These are phyloP conservation scores for Pyrgilauda ruficollis DNA, from an alignment of 2,113 vertebrate species.

Conservation along the genomic window DNA sequence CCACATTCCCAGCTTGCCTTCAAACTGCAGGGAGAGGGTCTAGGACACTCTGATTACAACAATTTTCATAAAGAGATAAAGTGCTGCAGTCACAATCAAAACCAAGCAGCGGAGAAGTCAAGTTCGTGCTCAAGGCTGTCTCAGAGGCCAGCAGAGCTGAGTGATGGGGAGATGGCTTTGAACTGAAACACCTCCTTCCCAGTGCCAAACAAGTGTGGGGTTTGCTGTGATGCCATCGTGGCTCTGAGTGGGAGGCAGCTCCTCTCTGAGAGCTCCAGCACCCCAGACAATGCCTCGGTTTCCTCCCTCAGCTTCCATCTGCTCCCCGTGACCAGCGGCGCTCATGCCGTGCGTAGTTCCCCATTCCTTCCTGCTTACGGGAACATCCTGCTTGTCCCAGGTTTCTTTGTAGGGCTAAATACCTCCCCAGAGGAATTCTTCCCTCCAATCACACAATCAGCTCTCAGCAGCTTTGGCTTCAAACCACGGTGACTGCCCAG, in stretches of 20 bases:
- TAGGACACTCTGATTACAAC: background rate
- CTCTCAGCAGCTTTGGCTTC: conserved; percentile 79
- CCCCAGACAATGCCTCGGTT: conserved; percentile 66
- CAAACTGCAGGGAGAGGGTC: background rate
- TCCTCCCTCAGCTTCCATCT: conserved; percentile 70
- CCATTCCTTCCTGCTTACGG: conserved; percentile 80
- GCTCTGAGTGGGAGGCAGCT: background rate
- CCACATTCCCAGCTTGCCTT: background rate
- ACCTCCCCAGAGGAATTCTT: conserved; percentile 74
- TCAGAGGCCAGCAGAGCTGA: background rate
- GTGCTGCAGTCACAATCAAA: background rate
- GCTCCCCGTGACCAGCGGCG: conserved; percentile 72
- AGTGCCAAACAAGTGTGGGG: background rate
- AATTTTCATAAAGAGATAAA: background rate
- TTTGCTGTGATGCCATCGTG: background rate
- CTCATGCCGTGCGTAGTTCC: conserved; percentile 79
- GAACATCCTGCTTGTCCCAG: conserved; percentile 75
- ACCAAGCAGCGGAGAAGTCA: background rate
- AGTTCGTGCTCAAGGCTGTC: background rate
- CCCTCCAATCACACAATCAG: conserved; percentile 62
- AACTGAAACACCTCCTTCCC: background rate
- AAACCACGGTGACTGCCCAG: conserved; percentile 71
- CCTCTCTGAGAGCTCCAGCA: conserved; percentile 53
- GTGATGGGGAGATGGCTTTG: background rate
- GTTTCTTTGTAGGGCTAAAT: conserved; percentile 75